Percentiles rank a stretch among this genome's conserved stretches.
Conservation (phyloP, 2,888 invertebrate species). For the Pilophorus perplexus region DNA sequence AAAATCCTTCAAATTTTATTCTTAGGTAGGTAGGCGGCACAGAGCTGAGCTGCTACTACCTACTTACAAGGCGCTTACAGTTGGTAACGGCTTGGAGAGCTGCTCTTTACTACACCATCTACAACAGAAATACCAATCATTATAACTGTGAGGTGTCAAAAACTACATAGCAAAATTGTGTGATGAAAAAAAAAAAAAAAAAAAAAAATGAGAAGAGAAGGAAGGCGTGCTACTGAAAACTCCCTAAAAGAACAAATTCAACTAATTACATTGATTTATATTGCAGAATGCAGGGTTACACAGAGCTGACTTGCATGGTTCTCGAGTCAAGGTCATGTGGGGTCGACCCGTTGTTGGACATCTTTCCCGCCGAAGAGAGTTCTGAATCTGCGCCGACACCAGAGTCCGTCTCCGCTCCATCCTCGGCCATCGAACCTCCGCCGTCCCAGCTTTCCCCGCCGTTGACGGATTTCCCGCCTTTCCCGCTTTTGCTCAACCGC, state of each 20-base stretch:
- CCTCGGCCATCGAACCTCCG: conserved; percentile 45
- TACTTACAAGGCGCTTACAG: too few species aligned
- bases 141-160: too few species aligned
- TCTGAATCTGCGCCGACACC: conserved; percentile 42
- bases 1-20: too few species aligned
- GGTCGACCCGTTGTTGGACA: conserved; percentile 32
- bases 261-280: not conserved
- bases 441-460: conserved; percentile 47
- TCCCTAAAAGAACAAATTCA: too few species aligned
- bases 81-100: too few species aligned
- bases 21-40: too few species aligned
- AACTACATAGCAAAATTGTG: not conserved
- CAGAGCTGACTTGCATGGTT: conserved; percentile 49
- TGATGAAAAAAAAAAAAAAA: not conserved
- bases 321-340: conserved; percentile 34
- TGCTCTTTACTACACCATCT: too few species aligned
- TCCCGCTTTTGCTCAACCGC: conserved; percentile 44
- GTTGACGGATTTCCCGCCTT: conserved; percentile 37
- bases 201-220: not conserved
- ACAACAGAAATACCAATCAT: too few species aligned
- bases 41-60: too few species aligned
- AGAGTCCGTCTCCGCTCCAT: conserved; percentile 44
- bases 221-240: not conserved
- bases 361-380: conserved; percentile 24
- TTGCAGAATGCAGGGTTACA: conserved; percentile 43